phyloP scores from a whole-genome alignment of 2,113 vertebrate species.

The Rhinolophus sinicus region DNA sequence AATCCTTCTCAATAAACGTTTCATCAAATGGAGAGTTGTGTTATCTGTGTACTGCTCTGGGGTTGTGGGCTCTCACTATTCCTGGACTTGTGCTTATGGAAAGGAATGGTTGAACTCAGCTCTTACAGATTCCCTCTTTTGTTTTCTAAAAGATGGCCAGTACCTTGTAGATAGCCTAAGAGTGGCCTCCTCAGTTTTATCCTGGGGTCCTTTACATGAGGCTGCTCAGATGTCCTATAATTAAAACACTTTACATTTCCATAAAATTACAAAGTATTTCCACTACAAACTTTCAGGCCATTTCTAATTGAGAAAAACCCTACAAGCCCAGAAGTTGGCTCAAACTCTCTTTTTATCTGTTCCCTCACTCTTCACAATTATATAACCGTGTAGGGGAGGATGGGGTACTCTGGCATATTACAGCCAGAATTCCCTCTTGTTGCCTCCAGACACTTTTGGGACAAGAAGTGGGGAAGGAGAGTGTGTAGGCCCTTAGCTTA shows the following conservation, averaged over 20 bases:
- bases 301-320: slow-evolving; percentile 68
- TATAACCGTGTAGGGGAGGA: not conserved
- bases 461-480: not conserved
- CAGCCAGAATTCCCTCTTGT: not conserved
- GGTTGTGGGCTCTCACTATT: not conserved
- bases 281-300: slow-evolving; percentile 75
- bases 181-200: not conserved
- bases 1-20: slow-evolving; percentile 30
- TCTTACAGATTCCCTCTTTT: not conserved
- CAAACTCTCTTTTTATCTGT: not conserved
- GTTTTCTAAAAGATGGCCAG: not conserved
- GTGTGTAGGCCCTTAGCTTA: not conserved
- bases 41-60: not conserved
- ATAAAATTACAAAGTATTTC: too few relatives aligned
- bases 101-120: not conserved
- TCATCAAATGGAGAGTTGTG: not conserved
- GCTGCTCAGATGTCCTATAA: not conserved
- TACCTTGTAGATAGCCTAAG: not conserved
- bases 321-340: not conserved
- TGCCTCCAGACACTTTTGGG: not conserved
- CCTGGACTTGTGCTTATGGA: not conserved
- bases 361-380: not conserved
- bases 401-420: not conserved
- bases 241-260: slow-evolving; percentile 35
- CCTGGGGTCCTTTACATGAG: not conserved